These are phyloP conservation scores for Pilophorus perplexus DNA, from an alignment of 2,888 invertebrate species.

Conservation along the genomic window DNA sequence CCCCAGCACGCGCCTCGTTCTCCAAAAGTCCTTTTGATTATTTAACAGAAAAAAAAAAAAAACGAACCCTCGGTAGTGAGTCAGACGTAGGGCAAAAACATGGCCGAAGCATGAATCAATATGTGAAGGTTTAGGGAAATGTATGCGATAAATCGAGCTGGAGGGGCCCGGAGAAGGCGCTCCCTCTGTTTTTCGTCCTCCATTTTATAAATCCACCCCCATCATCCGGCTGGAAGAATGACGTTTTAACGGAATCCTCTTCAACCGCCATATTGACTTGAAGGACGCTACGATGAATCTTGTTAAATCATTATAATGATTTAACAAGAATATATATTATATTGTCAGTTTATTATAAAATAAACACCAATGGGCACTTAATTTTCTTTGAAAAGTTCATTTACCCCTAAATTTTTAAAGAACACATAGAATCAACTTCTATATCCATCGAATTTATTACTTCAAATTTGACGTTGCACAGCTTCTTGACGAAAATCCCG, in stretches of 20 bases:
- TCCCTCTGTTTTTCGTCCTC: conserved; percentile 1
- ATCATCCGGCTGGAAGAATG: neutral
- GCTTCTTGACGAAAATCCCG: no score
- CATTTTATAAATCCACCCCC: conserved; percentile 27
- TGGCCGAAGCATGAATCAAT: conserved; percentile 31
- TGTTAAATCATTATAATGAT: no score
- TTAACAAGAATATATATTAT: no score
- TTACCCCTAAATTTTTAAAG: no score
- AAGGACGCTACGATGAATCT: no score
- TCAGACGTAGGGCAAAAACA: conserved; percentile 17
- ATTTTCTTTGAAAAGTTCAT: no score
- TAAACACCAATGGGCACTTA: no score
- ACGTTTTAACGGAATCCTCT: conserved; percentile 5
- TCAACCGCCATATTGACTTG: neutral
- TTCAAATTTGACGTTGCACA: no score
- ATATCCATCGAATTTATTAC: no score
- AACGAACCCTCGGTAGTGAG: neutral
- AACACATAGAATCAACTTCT: no score
- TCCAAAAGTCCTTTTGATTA: conserved; percentile 4
- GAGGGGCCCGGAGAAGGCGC: neutral
- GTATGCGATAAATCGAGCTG: conserved; percentile 31
- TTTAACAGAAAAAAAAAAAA: conserved; percentile 3
- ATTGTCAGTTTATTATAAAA: no score
- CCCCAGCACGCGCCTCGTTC: neutral
- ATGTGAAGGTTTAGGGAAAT: conserved; percentile 23